Evolutionary conservation across 1,140 invertebrate species (phyloP), one percentile per base, ranked within the genome.

Genomic region (Calosoma granatense): DNA sequence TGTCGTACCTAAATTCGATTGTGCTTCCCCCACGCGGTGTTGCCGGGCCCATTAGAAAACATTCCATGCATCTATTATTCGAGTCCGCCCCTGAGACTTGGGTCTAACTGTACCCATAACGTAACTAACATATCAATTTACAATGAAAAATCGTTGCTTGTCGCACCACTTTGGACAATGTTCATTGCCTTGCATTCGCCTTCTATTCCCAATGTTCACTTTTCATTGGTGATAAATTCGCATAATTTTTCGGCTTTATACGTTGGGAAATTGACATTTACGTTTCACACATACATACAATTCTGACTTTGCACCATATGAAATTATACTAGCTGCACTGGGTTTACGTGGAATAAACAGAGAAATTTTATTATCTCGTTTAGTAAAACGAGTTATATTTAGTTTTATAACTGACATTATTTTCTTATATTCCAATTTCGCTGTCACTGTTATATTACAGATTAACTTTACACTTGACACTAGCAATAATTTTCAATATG

Each of bases 61-160:
- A 47, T 47, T 47, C 41, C 41, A 47, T 47, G 41, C 41, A 47
- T 47, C 41, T 47, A 47, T 47, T 47, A 47, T 47, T 47, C 41
- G 41, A 47, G 41, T 36, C 41, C 6, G 41, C 41, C 41, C 41
- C 41, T 47, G 41, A 17, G 41, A 47, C 4, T 6, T 17, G 6
- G 9, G 6, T 17, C 15, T 47, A 9, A 47, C 17, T 4, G 41
- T 47, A 47, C 41, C 9, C 41, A 47, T 47, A 47, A 47, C 41
- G 41, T 47, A 47, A 47, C 41, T 47, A 47, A 47, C 41, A 47
- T 47, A 47, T 47, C 41, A 47, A 47, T 47, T 47, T 47, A 47
- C 41, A 47, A 47, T 47, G 41, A 47, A 47, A 47, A 47, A 47
- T 47, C 41, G n/a, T n/a, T n/a, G 41, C 41, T 47, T 17, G n/a